phyloP scores from a whole-genome alignment of 2,113 vertebrate genomes.

The Nematolebias whitei region DNA sequence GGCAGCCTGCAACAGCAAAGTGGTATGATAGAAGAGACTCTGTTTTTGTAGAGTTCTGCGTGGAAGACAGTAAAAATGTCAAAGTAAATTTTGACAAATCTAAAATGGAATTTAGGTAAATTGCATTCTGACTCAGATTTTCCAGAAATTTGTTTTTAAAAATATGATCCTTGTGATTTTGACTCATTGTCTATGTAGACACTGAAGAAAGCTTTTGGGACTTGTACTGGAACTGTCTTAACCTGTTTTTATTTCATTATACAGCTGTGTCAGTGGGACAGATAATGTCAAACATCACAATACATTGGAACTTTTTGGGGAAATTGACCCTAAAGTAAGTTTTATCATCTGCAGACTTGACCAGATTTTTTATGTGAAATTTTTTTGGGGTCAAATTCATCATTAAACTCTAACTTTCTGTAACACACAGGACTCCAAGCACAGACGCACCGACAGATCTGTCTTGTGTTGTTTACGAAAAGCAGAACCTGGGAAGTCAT shows the following conservation, averaged over 20 bases:
- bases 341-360: conserved; percentile 11
- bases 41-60: conserved; percentile 95
- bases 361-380: background rate
- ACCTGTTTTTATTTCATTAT: conserved; percentile 29
- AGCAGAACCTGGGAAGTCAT: conserved; percentile 91
- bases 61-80: conserved; percentile 97
- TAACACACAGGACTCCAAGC: conserved; percentile 88
- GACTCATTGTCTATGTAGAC: background rate
- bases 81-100: conserved; percentile 90
- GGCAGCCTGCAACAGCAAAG: conserved; percentile 95
- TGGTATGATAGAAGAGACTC: conserved; percentile 98
- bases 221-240: background rate
- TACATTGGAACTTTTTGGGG: conserved; percentile 92
- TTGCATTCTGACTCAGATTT: background rate
- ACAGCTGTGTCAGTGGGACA: conserved; percentile 92
- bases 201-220: background rate
- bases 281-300: conserved; percentile 93
- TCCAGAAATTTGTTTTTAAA: background rate
- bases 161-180: background rate
- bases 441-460: conserved; percentile 97
- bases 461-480: conserved; percentile 97
- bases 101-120: conserved; percentile 91
- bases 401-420: background rate
- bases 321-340: conserved; percentile 95
- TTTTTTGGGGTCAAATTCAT: background rate